Percentiles rank a stretch among this genome's conserved stretches.
phyloP scores from a whole-genome alignment of 1,140 invertebrate genomes.

The Protaetia brevitarsis region DNA sequence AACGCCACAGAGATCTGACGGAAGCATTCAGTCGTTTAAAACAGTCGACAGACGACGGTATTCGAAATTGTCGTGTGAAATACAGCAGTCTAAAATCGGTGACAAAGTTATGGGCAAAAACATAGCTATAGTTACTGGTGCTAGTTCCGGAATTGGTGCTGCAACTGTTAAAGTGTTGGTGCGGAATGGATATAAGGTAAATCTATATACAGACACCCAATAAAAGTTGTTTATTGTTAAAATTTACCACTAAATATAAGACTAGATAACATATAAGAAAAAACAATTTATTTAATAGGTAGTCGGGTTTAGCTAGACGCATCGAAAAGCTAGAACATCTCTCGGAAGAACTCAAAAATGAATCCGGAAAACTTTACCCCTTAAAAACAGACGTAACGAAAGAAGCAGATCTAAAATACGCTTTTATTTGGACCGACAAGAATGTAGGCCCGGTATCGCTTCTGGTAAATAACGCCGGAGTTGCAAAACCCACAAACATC shows the following conservation, averaged over 20 bases:
- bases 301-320: conserved; percentile 65
- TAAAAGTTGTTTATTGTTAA: neutral
- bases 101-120: neutral
- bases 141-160: neutral
- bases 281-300: conserved; percentile 47
- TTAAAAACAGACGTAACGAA: conserved; percentile 63
- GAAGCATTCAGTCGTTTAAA: too few species aligned
- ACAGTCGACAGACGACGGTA: too few species aligned
- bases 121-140: neutral
- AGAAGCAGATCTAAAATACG: conserved; percentile 60
- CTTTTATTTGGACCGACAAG: conserved; percentile 62
- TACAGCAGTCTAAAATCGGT: too few species aligned
- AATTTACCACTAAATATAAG: too few species aligned
- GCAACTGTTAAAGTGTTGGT: neutral
- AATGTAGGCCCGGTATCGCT: conserved; percentile 64
- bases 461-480: conserved; percentile 72
- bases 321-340: conserved; percentile 54
- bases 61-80: too few species aligned
- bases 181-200: conserved; percentile 1
- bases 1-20: too few species aligned
- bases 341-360: conserved; percentile 25
- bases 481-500: conserved; percentile 31
- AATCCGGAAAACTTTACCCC: conserved; percentile 49
- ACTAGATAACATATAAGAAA: neutral
- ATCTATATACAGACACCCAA: neutral